These are phyloP conservation scores for Drymodes brunneopygia DNA, from an alignment of 2,113 vertebrate species.

Conservation along the genomic window DNA sequence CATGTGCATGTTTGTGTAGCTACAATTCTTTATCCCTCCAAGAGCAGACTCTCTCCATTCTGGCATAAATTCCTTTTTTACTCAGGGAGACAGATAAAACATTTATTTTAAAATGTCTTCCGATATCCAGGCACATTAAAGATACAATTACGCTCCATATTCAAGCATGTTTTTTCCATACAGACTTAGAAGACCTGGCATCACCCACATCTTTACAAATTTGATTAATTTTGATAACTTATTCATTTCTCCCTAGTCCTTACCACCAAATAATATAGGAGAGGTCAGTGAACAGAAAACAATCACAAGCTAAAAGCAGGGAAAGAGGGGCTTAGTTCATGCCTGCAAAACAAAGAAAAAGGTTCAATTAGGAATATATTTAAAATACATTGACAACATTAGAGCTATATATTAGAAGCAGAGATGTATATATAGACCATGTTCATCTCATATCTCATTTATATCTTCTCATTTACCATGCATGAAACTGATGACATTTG, in stretches of 20 bases:
- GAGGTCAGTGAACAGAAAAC: background rate
- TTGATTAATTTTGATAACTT: background rate
- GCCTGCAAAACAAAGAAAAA: background rate
- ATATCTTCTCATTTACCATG: background rate
- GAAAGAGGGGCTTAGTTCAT: background rate
- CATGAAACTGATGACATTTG: background rate
- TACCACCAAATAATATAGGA: background rate
- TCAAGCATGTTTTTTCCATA: background rate
- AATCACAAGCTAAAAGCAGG: background rate
- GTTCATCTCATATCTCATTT: background rate
- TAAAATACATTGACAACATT: background rate
- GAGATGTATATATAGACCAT: background rate
- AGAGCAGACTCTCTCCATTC: background rate
- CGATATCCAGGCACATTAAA: background rate
- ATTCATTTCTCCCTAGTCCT: background rate
- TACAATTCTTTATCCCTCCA: background rate
- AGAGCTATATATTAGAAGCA: background rate
- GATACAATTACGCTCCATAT: background rate
- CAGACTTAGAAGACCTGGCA: background rate
- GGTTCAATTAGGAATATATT: background rate
- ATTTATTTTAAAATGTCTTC: background rate
- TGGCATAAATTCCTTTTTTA: background rate
- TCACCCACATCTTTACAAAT: background rate
- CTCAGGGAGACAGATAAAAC: background rate
- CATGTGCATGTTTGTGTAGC: background rate